A percentile compares a stretch with the other conserved stretches of the same genome.
These are phyloP conservation scores for Cistogaster globosa DNA, from an alignment of 2,888 invertebrate species.

Conservation along the genomic window DNA sequence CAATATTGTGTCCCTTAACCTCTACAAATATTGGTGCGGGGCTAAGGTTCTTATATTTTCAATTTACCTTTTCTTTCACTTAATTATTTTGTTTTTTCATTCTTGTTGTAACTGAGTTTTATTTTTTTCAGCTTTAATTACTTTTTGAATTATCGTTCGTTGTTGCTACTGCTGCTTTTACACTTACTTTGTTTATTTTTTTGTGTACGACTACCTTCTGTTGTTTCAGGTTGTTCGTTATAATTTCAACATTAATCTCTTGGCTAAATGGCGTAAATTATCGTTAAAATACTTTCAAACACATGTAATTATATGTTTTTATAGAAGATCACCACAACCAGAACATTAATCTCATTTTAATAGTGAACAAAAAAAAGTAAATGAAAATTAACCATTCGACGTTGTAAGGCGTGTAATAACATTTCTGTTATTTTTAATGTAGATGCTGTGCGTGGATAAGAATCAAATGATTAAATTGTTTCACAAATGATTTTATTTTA, in stretches of 20 bases:
- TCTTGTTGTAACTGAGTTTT: constrained; percentile 51
- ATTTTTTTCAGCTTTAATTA: constrained; percentile 54
- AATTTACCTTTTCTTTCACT: neutral
- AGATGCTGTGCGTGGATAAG: too few species aligned
- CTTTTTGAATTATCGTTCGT: constrained; percentile 62
- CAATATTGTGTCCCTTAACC: constrained; percentile 1
- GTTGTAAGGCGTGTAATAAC: too few species aligned
- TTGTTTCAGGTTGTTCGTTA: too few species aligned
- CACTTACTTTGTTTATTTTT: neutral
- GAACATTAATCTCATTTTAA: neutral
- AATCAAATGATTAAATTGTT: too few species aligned
- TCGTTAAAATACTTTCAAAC: constrained; percentile 50
- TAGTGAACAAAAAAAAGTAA: too few species aligned
- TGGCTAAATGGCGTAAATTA: constrained; percentile 58
- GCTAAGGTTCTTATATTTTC: constrained; percentile 39
- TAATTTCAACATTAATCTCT: constrained; percentile 22
- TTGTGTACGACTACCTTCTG: too few species aligned
- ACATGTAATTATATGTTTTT: constrained; percentile 63
- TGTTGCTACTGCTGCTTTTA: neutral
- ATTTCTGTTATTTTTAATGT: too few species aligned
- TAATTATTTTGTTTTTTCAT: neutral
- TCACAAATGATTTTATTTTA: too few species aligned
- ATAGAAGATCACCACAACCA: constrained; percentile 39
- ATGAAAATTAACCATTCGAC: too few species aligned
- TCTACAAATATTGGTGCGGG: constrained; percentile 11